These are phyloP conservation scores for Oreochromis tanganicae DNA, from an alignment of 2,113 vertebrate species.

Conservation along the genomic window DNA sequence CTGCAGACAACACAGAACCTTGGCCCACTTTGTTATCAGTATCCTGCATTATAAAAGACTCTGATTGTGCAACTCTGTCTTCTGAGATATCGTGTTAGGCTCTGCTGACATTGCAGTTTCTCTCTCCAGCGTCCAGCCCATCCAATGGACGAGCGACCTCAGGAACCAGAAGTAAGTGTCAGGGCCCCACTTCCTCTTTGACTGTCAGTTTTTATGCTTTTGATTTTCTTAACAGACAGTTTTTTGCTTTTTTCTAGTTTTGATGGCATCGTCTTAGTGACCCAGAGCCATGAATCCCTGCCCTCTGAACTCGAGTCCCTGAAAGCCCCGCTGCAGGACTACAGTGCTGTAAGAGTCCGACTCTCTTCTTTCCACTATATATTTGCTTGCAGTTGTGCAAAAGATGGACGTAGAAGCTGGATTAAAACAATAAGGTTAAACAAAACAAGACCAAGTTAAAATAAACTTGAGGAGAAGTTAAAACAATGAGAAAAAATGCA, in stretches of 20 bases:
- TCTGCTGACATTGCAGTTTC: not conserved
- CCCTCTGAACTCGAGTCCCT: constrained; percentile 60
- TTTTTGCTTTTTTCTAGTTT: constrained; percentile 42
- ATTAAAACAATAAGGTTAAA: not conserved
- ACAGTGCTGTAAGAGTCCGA: constrained; percentile 62
- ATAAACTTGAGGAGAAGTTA: not conserved
- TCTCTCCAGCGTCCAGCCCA: constrained; percentile 61
- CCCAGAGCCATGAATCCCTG: constrained; percentile 59
- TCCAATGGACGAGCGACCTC: constrained; percentile 66
- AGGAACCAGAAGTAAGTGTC: constrained; percentile 71
- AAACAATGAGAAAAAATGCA: not conserved
- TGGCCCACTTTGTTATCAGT: constrained; percentile 16
- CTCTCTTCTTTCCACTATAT: not conserved
- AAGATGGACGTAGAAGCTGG: not conserved
- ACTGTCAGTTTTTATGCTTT: not conserved
- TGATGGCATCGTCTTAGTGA: constrained; percentile 75
- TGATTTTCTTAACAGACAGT: not conserved
- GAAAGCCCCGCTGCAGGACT: constrained; percentile 67
- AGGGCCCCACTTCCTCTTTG: not conserved
- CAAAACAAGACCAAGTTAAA: not conserved
- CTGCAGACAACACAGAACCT: constrained; percentile 24
- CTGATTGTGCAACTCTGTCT: not conserved
- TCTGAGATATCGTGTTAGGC: not conserved
- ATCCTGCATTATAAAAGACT: not conserved
- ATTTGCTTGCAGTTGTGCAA: not conserved